Conservation (phyloP, 2,113 vertebrate genomes). For the Zeus faber region DNA sequence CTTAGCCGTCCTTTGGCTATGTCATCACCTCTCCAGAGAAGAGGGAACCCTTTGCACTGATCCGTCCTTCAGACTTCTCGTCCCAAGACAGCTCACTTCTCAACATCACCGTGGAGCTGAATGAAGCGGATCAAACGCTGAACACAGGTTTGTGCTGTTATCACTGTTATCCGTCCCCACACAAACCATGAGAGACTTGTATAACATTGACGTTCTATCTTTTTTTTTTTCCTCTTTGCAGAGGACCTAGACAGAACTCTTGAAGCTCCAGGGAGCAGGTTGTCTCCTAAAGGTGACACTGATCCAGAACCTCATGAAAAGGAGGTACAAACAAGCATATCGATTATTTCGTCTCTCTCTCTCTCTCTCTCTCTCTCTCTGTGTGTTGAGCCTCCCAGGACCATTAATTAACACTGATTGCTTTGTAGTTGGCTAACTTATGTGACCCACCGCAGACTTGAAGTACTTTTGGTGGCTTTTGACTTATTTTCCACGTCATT, state of each 20-base stretch:
- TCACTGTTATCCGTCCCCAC: background rate
- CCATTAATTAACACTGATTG: too few relatives aligned
- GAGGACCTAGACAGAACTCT: constrained; percentile 73
- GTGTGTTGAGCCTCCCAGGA: too few relatives aligned
- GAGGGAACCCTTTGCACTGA: constrained; percentile 84
- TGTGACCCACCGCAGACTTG: too few relatives aligned
- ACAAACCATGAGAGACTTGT: background rate
- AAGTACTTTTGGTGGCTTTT: too few relatives aligned
- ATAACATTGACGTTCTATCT: background rate
- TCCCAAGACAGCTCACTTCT: constrained; percentile 48
- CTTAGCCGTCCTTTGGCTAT: constrained; percentile 95
- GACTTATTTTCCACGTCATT: too few relatives aligned
- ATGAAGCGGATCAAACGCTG: constrained; percentile 69
- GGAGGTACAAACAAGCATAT: constrained; percentile 26
- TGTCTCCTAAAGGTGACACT: constrained; percentile 44
- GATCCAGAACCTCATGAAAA: constrained; percentile 32
- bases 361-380: too few relatives aligned
- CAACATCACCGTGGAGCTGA: constrained; percentile 56
- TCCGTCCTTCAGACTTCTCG: constrained; percentile 73
- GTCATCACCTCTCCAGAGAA: constrained; percentile 91
- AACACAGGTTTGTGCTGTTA: constrained; percentile 69
- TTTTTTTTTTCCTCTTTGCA: constrained; percentile 39
- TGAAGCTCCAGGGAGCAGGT: constrained; percentile 50
- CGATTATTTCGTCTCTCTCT: background rate
- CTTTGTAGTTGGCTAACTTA: too few relatives aligned